phyloP scores from a whole-genome alignment of 2,797 vertebrate genomes.

The Melopsittacus undulatus region DNA sequence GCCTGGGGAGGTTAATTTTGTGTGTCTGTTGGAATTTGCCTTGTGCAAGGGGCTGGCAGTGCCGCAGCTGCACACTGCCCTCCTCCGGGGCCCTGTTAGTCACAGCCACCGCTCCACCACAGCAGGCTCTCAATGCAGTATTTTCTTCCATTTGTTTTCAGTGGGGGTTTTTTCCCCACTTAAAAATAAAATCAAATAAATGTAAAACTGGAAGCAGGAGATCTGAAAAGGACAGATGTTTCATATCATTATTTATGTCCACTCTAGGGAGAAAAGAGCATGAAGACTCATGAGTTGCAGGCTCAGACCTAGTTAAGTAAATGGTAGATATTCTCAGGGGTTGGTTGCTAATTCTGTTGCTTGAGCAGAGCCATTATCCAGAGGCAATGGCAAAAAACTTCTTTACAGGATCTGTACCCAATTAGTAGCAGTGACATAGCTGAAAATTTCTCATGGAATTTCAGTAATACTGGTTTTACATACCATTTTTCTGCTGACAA shows the following conservation, averaged over 20 bases:
- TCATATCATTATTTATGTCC: background rate
- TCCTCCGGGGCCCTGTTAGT: background rate
- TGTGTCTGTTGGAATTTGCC: background rate
- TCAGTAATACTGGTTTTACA: background rate
- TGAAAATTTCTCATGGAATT: background rate
- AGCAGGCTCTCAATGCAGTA: background rate
- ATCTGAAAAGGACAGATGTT: background rate
- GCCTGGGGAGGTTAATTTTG: background rate
- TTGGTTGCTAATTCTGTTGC: background rate
- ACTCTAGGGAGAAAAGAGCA: background rate
- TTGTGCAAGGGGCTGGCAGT: background rate
- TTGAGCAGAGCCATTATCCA: background rate
- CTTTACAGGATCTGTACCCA: background rate
- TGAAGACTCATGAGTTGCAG: background rate
- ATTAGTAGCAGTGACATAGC: background rate
- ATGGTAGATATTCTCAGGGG: background rate
- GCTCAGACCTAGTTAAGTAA: background rate
- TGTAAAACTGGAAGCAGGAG: background rate
- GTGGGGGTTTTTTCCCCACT: rapidly evolving
- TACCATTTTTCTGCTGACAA: background rate
- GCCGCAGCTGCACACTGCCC: slow-evolving; percentile 7
- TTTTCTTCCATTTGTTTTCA: background rate
- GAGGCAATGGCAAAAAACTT: background rate
- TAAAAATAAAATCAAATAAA: background rate
- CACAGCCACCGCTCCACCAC: rapidly evolving